Conservation (phyloP, 2,797 vertebrate genomes). For the Margarornis squamiger region DNA sequence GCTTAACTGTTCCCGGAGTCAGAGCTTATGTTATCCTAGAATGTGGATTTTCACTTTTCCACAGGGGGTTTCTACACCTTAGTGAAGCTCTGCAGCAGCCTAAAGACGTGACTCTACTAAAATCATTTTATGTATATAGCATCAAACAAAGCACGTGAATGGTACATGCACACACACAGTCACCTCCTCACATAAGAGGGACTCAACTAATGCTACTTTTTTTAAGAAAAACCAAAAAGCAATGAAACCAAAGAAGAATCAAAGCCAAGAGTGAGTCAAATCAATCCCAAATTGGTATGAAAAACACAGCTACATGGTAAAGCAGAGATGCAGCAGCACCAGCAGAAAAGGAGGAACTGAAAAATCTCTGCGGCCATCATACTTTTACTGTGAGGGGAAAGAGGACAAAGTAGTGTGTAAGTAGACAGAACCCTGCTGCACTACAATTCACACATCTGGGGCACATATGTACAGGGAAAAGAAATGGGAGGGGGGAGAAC, state of each 20-base stretch:
- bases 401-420: background rate
- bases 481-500: background rate
- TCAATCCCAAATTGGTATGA: background rate
- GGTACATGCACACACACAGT: background rate
- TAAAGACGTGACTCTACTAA: background rate
- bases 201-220: background rate
- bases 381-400: background rate
- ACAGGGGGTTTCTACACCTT: background rate
- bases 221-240: background rate
- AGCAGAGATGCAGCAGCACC: background rate
- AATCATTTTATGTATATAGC: background rate
- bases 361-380: background rate
- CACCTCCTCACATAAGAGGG: background rate
- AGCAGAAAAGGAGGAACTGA: background rate
- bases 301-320: background rate
- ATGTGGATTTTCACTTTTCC: background rate
- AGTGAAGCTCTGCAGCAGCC: background rate
- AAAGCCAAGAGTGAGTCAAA: background rate
- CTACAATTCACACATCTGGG: background rate
- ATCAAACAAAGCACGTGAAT: background rate
- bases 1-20: background rate
- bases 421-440: background rate
- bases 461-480: background rate
- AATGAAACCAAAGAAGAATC: background rate
- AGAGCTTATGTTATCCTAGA: background rate